phyloP scores from a whole-genome alignment of 2,797 vertebrate species.

The Threskiornis aethiopicus region DNA sequence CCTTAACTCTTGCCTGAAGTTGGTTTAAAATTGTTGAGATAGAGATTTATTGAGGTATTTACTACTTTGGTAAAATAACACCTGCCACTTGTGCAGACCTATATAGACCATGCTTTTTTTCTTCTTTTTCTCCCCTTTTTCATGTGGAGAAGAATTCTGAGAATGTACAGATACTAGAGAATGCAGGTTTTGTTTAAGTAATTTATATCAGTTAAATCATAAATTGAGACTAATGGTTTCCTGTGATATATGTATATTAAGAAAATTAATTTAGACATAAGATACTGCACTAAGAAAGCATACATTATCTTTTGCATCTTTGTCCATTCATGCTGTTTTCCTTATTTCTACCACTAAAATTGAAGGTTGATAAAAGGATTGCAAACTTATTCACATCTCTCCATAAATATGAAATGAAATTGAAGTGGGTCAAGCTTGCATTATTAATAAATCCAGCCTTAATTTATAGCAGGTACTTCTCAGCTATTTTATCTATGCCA shows the following conservation, averaged over 20 bases:
- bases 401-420: neutral
- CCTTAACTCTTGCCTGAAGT: neutral
- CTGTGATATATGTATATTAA: neutral
- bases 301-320: neutral
- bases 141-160: neutral
- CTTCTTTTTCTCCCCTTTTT: neutral
- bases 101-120: neutral
- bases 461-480: neutral
- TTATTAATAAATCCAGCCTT: neutral
- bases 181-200: neutral
- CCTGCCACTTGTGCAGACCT: neutral
- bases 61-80: neutral
- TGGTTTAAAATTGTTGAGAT: neutral
- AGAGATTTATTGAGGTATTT: neutral
- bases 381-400: neutral
- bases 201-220: neutral
- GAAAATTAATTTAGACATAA: neutral
- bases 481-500: neutral
- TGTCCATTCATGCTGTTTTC: neutral
- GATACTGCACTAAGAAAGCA: neutral
- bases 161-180: neutral
- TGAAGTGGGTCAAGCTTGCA: neutral
- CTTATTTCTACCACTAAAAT: neutral
- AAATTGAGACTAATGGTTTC: neutral
- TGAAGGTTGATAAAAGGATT: neutral